These are phyloP conservation scores for Clamator glandarius DNA, from an alignment of 2,797 vertebrate genomes.

Conservation along the genomic window DNA sequence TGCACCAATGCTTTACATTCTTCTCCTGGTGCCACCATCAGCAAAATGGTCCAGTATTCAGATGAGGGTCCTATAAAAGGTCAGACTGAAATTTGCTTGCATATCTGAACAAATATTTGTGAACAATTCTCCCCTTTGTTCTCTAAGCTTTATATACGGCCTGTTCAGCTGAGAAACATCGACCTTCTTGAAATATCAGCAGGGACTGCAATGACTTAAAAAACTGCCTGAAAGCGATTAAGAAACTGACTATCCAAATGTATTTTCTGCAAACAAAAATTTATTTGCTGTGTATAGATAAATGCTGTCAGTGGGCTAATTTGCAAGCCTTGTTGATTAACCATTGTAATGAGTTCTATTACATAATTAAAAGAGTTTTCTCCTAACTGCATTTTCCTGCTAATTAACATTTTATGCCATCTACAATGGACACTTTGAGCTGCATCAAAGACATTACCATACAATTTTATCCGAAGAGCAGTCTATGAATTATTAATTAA, in stretches of 20 bases:
- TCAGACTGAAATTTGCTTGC: conserved; percentile 17
- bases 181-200: neutral
- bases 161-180: neutral
- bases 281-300: conserved; percentile 74
- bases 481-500: conserved; percentile 81
- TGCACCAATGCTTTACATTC: neutral
- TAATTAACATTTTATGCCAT: conserved; percentile 79
- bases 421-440: conserved; percentile 75
- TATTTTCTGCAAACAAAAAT: conserved; percentile 72
- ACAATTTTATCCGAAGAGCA: conserved; percentile 72
- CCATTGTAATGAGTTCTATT: conserved; percentile 80
- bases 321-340: conserved; percentile 77
- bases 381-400: conserved; percentile 73
- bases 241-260: conserved; percentile 47
- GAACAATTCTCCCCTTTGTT: conserved; percentile 15
- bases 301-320: conserved; percentile 71
- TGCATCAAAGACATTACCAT: conserved; percentile 75
- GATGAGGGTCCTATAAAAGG: conserved; percentile 20
- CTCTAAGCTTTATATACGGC: neutral
- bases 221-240: conserved; percentile 38
- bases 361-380: conserved; percentile 81
- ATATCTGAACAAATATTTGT: conserved; percentile 52
- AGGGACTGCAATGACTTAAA: neutral
- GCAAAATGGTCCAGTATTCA: neutral
- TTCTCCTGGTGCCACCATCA: neutral